Evolutionary conservation across 1,140 invertebrate genomes (phyloP).

Genomic region (Hermetia illucens): DNA sequence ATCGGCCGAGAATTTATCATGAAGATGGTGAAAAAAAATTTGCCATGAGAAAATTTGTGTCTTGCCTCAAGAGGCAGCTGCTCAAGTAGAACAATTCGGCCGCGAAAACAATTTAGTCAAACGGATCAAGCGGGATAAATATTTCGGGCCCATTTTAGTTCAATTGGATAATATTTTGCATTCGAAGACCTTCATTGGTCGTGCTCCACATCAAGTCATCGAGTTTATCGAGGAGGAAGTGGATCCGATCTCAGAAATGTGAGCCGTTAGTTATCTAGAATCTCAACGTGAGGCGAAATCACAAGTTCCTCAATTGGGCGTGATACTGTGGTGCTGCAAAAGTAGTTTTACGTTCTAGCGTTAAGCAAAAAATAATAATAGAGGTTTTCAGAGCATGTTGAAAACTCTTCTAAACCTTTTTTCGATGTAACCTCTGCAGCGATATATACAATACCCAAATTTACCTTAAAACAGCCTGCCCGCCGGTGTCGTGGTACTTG

Average conservation of each 20-base stretch:
- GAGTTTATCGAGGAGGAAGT: slow-evolving; percentile 74
- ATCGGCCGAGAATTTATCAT: slow-evolving; percentile 95
- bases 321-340: no score
- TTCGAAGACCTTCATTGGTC: slow-evolving; percentile 74
- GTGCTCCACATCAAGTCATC: slow-evolving; percentile 71
- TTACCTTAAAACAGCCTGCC: no score
- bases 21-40: slow-evolving; percentile 92
- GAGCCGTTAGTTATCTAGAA: no score
- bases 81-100: slow-evolving; percentile 78
- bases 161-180: slow-evolving; percentile 66
- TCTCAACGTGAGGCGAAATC: no score
- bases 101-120: slow-evolving; percentile 83
- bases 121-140: slow-evolving; percentile 59
- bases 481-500: no score
- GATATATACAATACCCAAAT: no score
- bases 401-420: no score
- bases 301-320: no score
- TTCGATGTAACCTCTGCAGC: no score
- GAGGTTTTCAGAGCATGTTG: no score
- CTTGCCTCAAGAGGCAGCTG: slow-evolving; percentile 78
- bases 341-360: no score
- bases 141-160: slow-evolving; percentile 72
- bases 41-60: slow-evolving; percentile 94
- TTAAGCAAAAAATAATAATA: no score
- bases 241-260: slow-evolving; percentile 52